Percentiles rank a stretch among this genome's conserved stretches.
Conservation (phyloP, 2,888 invertebrate genomes). For the Rhyacophila evoluta region DNA sequence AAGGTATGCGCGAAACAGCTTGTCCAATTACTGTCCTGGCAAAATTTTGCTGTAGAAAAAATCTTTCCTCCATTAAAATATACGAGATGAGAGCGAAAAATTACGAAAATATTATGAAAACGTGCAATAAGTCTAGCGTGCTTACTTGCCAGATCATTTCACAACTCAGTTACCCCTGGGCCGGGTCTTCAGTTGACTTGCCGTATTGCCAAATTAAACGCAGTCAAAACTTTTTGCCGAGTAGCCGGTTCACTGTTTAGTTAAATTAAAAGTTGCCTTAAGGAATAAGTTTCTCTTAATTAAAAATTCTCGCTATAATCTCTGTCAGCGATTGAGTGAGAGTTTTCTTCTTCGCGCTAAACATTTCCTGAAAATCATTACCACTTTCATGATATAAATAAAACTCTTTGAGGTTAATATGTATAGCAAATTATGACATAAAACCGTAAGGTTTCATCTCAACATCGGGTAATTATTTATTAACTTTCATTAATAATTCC, state of each 20-base stretch:
- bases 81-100: too few relatives aligned
- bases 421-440: background rate
- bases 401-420: background rate
- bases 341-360: background rate
- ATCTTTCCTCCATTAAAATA: too few relatives aligned
- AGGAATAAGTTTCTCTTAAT: constrained; percentile 8
- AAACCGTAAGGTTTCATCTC: background rate
- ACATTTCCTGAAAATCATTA: background rate
- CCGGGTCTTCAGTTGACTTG: background rate
- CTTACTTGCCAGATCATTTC: background rate
- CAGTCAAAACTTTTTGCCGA: background rate
- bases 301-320: background rate
- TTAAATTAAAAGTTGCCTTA: constrained; percentile 14
- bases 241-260: constrained; percentile 3
- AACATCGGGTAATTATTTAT: background rate
- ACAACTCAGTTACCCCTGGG: background rate
- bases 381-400: constrained; percentile 1
- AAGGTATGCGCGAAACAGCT: too few relatives aligned
- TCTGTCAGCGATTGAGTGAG: background rate
- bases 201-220: constrained; percentile 7
- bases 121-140: background rate
- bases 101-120: too few relatives aligned
- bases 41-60: too few relatives aligned
- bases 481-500: too few relatives aligned
- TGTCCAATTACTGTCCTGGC: too few relatives aligned